A percentile compares a stretch with the other conserved stretches of the same genome.
These are phyloP conservation scores for Acestrorhynchus altus DNA, from an alignment of 2,797 vertebrate species.

Conservation along the genomic window DNA sequence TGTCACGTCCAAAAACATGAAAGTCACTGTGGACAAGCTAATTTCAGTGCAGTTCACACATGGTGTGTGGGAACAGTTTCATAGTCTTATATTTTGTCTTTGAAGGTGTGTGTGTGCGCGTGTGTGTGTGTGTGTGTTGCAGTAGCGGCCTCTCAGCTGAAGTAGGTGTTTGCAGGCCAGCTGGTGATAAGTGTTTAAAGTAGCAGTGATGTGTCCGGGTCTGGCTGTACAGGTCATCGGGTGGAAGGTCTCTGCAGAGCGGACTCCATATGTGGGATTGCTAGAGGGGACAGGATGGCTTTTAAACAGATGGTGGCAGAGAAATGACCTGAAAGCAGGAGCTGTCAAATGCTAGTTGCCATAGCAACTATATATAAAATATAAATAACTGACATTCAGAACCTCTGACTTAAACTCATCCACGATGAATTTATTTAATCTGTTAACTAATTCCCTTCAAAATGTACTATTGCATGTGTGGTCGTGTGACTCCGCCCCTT, in stretches of 20 bases:
- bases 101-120: neutral
- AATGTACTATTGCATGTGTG: no score
- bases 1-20: neutral
- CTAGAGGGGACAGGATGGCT: neutral
- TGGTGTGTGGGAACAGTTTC: conserved; percentile 27
- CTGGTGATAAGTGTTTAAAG: neutral
- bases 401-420: no score
- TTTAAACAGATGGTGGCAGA: conserved; percentile 11
- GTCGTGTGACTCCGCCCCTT: no score
- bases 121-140: conserved; percentile 5
- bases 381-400: no score
- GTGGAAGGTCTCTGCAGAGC: neutral
- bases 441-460: no score
- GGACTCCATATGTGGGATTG: neutral
- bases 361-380: no score
- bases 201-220: neutral
- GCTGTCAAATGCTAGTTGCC: conserved; percentile 13
- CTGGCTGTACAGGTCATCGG: neutral
- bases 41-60: conserved; percentile 20
- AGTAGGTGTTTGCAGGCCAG: conserved; percentile 29
- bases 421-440: no score
- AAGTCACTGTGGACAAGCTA: neutral
- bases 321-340: conserved; percentile 10
- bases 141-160: conserved; percentile 13
- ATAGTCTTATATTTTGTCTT: neutral